These are phyloP conservation scores for Arge pagana DNA, from an alignment of 2,888 invertebrate species.

Conservation along the genomic window DNA sequence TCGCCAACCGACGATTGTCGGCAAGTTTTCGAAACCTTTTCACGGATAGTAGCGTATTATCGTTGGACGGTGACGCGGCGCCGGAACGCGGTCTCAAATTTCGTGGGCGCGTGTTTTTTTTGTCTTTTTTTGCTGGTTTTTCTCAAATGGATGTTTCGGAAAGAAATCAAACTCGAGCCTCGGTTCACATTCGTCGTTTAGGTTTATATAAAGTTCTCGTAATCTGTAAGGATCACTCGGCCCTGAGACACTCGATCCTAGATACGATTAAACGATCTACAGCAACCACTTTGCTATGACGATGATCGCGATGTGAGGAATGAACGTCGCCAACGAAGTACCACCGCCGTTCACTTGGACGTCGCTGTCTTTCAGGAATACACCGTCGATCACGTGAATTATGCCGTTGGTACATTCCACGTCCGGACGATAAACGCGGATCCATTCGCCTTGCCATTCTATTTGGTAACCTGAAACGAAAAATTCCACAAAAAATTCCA, in stretches of 20 bases:
- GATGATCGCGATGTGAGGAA: slow-evolving; percentile 56
- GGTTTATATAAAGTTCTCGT: slow-evolving; percentile 22
- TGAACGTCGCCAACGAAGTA: slow-evolving; percentile 49
- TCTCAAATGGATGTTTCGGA: no score
- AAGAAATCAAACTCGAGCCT: no score
- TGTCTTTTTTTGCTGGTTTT: no score
- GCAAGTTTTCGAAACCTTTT: no score
- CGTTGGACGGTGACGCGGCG: no score
- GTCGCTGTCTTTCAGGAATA: slow-evolving; percentile 83
- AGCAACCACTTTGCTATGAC: slow-evolving; percentile 57
- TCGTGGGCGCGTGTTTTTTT: no score
- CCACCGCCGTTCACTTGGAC: slow-evolving; percentile 69
- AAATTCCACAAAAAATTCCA: slow-evolving; percentile 26
- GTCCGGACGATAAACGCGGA: slow-evolving; percentile 86
- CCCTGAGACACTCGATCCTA: no score
- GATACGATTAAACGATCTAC: no score
- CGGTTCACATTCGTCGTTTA: no score
- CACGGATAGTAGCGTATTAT: no score
- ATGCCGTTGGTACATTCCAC: slow-evolving; percentile 95
- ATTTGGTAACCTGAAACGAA: slow-evolving; percentile 75
- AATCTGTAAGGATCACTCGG: slow-evolving; percentile 4
- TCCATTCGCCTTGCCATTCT: slow-evolving; percentile 83
- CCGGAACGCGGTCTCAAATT: no score
- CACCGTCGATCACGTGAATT: slow-evolving; percentile 91
- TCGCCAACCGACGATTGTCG: no score